A percentile compares a stretch with the other conserved stretches of the same genome.
Evolutionary conservation across 1,140 invertebrate genomes (phyloP).

Genomic region (Antheraea pernyi): DNA sequence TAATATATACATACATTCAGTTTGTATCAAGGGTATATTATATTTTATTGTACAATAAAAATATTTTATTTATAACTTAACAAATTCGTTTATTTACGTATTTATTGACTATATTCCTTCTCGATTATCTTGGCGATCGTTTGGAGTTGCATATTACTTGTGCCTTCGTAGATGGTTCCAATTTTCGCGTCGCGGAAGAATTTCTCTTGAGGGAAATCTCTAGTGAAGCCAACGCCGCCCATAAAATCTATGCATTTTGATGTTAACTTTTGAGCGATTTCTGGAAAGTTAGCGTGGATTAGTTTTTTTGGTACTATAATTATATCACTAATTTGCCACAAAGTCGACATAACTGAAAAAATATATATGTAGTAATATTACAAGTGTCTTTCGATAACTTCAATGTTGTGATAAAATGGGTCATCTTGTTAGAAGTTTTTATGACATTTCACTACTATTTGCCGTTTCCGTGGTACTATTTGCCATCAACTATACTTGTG

Average conservation of each 20-base stretch:
- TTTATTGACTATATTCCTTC: slow-evolving; percentile 82
- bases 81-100: neutral
- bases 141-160: slow-evolving; percentile 97
- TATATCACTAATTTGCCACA: too few relatives aligned
- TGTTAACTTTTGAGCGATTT: slow-evolving; percentile 92
- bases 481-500: too few relatives aligned
- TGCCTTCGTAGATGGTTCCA: slow-evolving; percentile 98
- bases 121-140: slow-evolving; percentile 95
- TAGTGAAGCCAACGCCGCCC: slow-evolving; percentile 98
- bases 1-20: neutral
- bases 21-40: neutral
- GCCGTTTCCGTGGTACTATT: too few relatives aligned
- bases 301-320: too few relatives aligned
- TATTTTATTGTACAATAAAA: neutral
- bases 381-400: too few relatives aligned
- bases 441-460: too few relatives aligned
- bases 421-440: too few relatives aligned
- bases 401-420: too few relatives aligned
- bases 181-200: slow-evolving; percentile 98
- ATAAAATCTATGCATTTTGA: slow-evolving; percentile 98
- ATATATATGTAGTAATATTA: too few relatives aligned
- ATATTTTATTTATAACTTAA: neutral
- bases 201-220: slow-evolving; percentile 97
- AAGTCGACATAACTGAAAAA: too few relatives aligned
- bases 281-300: slow-evolving; percentile 54